Base-by-base conservation (phyloP, 2,797 vertebrate genomes). In the Iguana delicatissima region DNA sequence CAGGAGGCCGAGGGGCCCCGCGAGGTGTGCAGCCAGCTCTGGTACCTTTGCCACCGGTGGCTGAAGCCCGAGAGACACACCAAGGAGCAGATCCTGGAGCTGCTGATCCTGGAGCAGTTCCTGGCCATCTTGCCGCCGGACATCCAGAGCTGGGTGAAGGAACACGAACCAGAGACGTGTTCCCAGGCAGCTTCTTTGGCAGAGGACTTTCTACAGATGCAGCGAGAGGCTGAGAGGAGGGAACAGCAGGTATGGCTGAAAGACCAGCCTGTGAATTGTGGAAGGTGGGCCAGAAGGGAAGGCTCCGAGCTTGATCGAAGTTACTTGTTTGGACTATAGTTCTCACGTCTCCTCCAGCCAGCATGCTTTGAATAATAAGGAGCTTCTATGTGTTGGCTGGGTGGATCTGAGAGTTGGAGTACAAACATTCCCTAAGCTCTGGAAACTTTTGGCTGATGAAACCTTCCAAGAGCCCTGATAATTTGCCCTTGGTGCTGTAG, bases 31-130 rank as follows among this genome's bases (percentile, higher is more conserved):
- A 91, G 90, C 87, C 90, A 91, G 69, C 87, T 91, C 13, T 89
- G 90, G 86, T 88, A 91, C 32, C 87, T 91, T 10, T 91, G 90
- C 90, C 90, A 91, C 22, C 90, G 87, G 80, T 91, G 90, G 90
- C 90, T 91, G 67, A 91, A 91, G 76, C 90, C 90, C 0, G 90
- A 91, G 87, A 62, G 77, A 4, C 90, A 91, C 87, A 91, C 90
- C n/a, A 91, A 91, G 82, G 90, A 91, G 67, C 90, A 91, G 87
- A 89, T 91, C 67, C 87, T 91, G 76, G 90, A 91, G 18, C 50
- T 91, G 76, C 62, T 88, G 64, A 89, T 91, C 12, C 87, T 91
- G 64, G 90, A 91, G 86, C 90, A 91, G 83, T 91, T 91, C 87
- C 52, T 91, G 87, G 87, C 90, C 90, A 91, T 91, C 26, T n/a